Evolutionary conservation across 37 sponge, comb jelly and placozoan genomes (phyloP), one percentile per base, ranked within the genome.

Genomic region (Aplysina aerophoba): DNA sequence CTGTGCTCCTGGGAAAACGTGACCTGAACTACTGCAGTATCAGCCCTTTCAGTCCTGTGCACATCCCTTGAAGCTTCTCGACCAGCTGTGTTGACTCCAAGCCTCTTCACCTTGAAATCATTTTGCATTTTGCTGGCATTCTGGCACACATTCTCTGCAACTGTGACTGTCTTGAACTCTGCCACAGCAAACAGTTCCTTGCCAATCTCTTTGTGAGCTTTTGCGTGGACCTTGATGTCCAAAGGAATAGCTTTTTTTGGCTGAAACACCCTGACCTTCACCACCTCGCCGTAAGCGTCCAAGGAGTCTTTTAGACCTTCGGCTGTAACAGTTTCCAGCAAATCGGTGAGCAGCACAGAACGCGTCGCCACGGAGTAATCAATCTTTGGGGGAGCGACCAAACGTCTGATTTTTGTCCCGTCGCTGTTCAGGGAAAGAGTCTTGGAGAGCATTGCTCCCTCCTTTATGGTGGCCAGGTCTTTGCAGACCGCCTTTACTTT

Each of bases 401-500:
- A 20, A 41, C 97, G 79, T 14, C 94, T 79, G 0, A 96, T 71
- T 66, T 95, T 97, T 13, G 92, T 97, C n/a, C 82, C 86, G 27
- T 94, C 94, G 4, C 84, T 88, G 55, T 93, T 95, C 20, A 97
- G 72, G 5, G 77, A 80, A 22, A 97, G 81, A 31, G 74, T 34
- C 4, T 57, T 69, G 15, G 98, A 97, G 8, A 81, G 41, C 63
- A 58, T 61, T 35, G 95, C 55, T 2, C 89, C 89, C 40, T 72
- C 67, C 55, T 67, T 73, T 6, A 98, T 94, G 2, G 88, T 81
- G 41, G 80, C 71, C 92, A 91, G 93, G 68, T 95, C 96, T 58
- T 95, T 94, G 3, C 92, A 92, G 35, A 95, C 59, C 15, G 87
- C 66, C 79, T 97, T 95, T 20, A 97, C 90, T 79, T 95, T 97